phyloP scores from a whole-genome alignment of 2,888 invertebrate genomes.

The Orthosia incerta region DNA sequence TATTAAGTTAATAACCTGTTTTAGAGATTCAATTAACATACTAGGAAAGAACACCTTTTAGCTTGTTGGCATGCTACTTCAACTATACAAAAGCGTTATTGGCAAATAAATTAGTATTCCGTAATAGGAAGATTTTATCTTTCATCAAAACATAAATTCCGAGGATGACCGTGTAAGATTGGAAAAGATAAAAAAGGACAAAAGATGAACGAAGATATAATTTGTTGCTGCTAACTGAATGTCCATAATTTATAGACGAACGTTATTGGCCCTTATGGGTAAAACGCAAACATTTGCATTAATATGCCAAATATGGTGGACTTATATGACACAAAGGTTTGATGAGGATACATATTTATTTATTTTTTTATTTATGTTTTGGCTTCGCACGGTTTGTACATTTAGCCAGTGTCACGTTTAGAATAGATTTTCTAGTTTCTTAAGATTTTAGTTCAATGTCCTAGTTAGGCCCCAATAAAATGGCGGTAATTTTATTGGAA shows the following conservation, averaged over 20 bases:
- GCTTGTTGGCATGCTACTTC: slow-evolving; percentile 8
- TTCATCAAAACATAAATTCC: slow-evolving; percentile 67
- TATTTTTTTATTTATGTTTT: too few species aligned
- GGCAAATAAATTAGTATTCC: slow-evolving; percentile 55
- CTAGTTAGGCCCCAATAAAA: too few species aligned
- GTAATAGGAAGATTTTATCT: slow-evolving; percentile 51
- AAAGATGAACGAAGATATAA: slow-evolving; percentile 67
- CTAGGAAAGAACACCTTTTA: not conserved
- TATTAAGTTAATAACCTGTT: not conserved
- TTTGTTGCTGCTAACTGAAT: slow-evolving; percentile 67
- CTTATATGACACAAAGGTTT: not conserved
- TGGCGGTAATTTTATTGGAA: too few species aligned
- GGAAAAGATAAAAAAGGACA: slow-evolving; percentile 72
- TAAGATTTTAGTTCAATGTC: too few species aligned
- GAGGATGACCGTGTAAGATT: slow-evolving; percentile 73
- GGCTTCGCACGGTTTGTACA: too few species aligned
- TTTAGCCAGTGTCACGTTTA: too few species aligned
- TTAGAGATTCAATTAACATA: not conserved
- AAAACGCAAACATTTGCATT: slow-evolving; percentile 40
- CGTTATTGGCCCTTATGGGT: slow-evolving; percentile 27
- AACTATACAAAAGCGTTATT: slow-evolving; percentile 30
- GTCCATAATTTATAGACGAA: slow-evolving; percentile 47
- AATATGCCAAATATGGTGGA: not conserved
- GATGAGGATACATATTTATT: not conserved
- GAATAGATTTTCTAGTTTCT: too few species aligned